A percentile compares a stretch with the other conserved stretches of the same genome.
phyloP scores from a whole-genome alignment of 2,888 invertebrate species.

The Ophonus ardosiacus region DNA sequence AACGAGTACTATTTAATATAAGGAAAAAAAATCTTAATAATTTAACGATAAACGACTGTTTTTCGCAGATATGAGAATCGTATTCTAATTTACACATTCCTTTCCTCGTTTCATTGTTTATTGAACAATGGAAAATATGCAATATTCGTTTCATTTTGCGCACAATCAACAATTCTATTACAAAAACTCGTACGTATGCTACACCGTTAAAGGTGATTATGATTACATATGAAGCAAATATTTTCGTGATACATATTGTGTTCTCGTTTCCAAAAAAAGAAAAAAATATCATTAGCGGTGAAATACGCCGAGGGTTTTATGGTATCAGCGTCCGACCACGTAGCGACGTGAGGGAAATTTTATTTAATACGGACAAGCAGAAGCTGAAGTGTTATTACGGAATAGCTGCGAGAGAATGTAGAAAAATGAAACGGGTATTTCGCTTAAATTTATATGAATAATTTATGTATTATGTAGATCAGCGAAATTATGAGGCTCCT shows the following conservation, averaged over 20 bases:
- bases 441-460: slow-evolving; percentile 41
- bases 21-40: background rate
- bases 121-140: background rate
- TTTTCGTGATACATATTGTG: background rate
- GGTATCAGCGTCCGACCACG: background rate
- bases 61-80: background rate
- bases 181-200: background rate
- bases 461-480: slow-evolving; percentile 35
- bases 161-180: background rate
- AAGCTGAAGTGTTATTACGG: slow-evolving; percentile 30
- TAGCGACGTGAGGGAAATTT: slow-evolving; percentile 33
- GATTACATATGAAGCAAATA: background rate
- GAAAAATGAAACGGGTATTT: slow-evolving; percentile 35
- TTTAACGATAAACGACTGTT: background rate
- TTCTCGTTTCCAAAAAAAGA: background rate
- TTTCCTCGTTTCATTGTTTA: background rate
- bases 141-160: background rate
- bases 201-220: too few species aligned
- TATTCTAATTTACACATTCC: background rate
- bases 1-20: too few species aligned
- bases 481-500: slow-evolving; percentile 7
- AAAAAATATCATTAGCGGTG: background rate
- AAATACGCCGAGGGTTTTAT: background rate
- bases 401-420: slow-evolving; percentile 31
- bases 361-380: background rate